Percentiles rank a stretch among this genome's conserved stretches.
Conservation (phyloP, 92 coral and sea anemone genomes). For the Parazoanthus darwini region DNA sequence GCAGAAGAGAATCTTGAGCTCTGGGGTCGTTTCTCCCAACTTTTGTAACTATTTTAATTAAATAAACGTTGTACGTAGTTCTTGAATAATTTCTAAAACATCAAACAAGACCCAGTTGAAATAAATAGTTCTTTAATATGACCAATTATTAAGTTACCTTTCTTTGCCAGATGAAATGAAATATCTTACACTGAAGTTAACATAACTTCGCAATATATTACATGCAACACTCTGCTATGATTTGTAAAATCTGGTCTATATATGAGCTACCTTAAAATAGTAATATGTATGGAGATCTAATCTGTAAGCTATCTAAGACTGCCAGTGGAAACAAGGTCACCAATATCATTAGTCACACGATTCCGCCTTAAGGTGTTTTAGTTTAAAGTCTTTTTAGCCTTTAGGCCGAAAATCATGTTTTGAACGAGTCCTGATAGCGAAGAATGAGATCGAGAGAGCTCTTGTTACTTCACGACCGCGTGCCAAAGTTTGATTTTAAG, state of each 20-base stretch:
- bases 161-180: slow-evolving; percentile 12
- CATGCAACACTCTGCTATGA: slow-evolving; percentile 21
- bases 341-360: too few species aligned
- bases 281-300: not conserved
- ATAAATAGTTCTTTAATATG: slow-evolving; percentile 35
- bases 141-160: slow-evolving; percentile 22
- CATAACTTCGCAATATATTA: slow-evolving; percentile 34
- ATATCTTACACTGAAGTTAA: slow-evolving; percentile 24
- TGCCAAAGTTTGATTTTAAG: too few species aligned
- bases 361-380: too few species aligned
- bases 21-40: too few species aligned
- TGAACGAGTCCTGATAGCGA: too few species aligned
- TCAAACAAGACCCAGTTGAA: not conserved
- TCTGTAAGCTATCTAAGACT: not conserved
- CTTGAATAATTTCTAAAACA: not conserved
- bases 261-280: not conserved
- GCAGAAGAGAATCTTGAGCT: too few species aligned
- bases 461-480: too few species aligned
- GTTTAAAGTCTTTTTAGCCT: too few species aligned
- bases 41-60: too few species aligned
- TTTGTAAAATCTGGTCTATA: not conserved
- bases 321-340: not conserved
- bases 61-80: not conserved
- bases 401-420: too few species aligned
- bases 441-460: too few species aligned